A percentile compares a stretch with the other conserved stretches of the same genome.
Conservation (phyloP, 2,113 vertebrate genomes). For the Dromiciops gliroides region DNA sequence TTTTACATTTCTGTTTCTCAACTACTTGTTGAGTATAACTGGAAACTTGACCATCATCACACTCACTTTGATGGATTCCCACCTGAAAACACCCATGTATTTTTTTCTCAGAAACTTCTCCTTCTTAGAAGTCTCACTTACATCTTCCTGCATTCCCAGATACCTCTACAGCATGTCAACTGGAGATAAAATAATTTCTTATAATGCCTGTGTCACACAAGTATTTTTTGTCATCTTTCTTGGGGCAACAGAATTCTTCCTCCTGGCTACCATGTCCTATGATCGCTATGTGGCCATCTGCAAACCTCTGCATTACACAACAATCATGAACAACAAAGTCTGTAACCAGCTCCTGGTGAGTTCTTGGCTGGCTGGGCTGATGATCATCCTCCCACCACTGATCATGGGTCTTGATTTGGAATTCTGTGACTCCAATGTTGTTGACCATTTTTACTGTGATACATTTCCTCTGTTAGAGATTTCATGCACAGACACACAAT, state of each 20-base stretch:
- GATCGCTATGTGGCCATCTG: constrained; percentile 68
- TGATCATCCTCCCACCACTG: constrained; percentile 39
- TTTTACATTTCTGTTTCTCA: constrained; percentile 69
- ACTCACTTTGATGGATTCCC: constrained; percentile 36
- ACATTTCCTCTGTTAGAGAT: constrained; percentile 50
- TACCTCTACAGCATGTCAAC: constrained; percentile 60
- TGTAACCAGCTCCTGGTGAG: background rate
- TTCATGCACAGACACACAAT: constrained; percentile 63
- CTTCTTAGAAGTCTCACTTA: constrained; percentile 65
- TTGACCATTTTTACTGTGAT: constrained; percentile 68
- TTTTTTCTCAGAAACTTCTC: constrained; percentile 73
- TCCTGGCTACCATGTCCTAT: constrained; percentile 72
- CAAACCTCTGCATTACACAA: constrained; percentile 48
- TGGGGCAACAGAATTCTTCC: constrained; percentile 61
- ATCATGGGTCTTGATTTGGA: constrained; percentile 23
- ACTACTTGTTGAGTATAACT: constrained; percentile 61
- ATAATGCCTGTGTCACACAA: constrained; percentile 54
- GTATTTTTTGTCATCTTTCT: constrained; percentile 55
- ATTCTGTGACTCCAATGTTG: constrained; percentile 62
- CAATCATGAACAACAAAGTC: constrained; percentile 32
- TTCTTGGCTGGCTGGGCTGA: constrained; percentile 35
- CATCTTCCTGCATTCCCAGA: constrained; percentile 65
- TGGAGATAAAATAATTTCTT: constrained; percentile 47
- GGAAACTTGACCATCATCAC: constrained; percentile 63
- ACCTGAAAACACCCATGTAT: constrained; percentile 70